Conservation (phyloP, 2,888 invertebrate species). For the Fissipunctia ypsillon region DNA sequence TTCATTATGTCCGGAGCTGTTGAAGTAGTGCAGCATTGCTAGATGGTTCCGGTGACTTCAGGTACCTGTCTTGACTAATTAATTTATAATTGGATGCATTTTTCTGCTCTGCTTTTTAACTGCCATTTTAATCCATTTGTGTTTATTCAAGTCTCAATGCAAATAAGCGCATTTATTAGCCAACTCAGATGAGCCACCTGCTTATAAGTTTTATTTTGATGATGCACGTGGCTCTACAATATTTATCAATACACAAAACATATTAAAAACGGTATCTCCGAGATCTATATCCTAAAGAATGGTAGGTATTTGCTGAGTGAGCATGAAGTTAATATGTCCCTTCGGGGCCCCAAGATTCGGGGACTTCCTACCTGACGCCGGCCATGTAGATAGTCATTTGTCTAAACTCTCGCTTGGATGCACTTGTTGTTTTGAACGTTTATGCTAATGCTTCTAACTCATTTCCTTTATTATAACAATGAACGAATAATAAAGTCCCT, state of each 20-base stretch:
- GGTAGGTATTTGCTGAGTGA: not conserved
- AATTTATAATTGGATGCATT: not conserved
- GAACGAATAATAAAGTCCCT: constrained; percentile 29
- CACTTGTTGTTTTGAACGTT: constrained; percentile 33
- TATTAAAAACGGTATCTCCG: not conserved
- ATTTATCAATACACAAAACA: not conserved
- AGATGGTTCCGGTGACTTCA: not conserved
- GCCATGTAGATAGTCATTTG: constrained; percentile 45
- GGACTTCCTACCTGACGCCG: constrained; percentile 26
- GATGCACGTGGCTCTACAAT: not conserved
- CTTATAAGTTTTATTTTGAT: constrained; percentile 1
- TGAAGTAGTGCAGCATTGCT: not conserved
- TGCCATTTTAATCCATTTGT: not conserved
- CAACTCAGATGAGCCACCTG: no score
- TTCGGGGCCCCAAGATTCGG: constrained; percentile 4
- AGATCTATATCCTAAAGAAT: not conserved
- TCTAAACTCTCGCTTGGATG: constrained; percentile 35
- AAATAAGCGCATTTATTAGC: not conserved
- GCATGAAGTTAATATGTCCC: constrained; percentile 8
- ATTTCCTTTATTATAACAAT: constrained; percentile 57
- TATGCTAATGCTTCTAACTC: constrained; percentile 46
- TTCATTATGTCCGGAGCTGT: not conserved
- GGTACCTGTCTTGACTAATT: not conserved
- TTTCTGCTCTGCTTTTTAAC: not conserved
- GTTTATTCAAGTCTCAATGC: not conserved